Evolutionary conservation across 2,888 invertebrate species (phyloP), one percentile per base, ranked within the genome.

Genomic region (Xestia rhomboidea): DNA sequence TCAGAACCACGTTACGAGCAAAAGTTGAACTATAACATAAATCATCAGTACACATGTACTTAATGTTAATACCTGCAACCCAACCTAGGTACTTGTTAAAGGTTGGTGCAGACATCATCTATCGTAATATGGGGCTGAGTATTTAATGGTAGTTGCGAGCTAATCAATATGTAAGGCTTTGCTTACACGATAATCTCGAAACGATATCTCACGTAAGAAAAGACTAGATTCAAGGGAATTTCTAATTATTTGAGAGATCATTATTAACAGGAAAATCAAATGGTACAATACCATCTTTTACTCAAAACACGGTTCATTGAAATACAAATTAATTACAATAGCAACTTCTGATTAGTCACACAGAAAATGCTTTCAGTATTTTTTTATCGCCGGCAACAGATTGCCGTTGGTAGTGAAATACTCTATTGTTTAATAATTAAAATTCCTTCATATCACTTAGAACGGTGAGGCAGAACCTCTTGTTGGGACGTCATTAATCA

Each of bases 11-110:
- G 71, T 49, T 77, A 82, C 49, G 68, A 84, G 83, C 85, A 82
- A 84, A 84, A 84, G 74, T 85, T 85, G 83, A 49, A 77, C 83
- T 77, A 82, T 84, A 77, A 84, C 72, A 84, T 84, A 85, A 85
- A 84, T 85, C 83, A 85, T 69, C 72, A 64, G 51, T 60, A 82
- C 73, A 77, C 57, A 51, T 72, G 73, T 81, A 73, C 27, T 30
- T 62, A 67, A 76, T 68, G 21, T 57, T 51, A 70, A 72, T 78
- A 21, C 46, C 13, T 74, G 41, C 38, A 30, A 79, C 77, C 77
- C 62, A 66, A 73, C 64, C 70, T 63, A 41, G 27, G 62, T 57
- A 57, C 62, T 64, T 44, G 51, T 21, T 78, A 38, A 68, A 68
- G 64, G 41, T 63, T 49, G 44, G 63, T 57, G 11, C 54, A 73